These are phyloP conservation scores for Lissonota sp. DNA, from an alignment of 2,888 invertebrate genomes.

Conservation along the genomic window DNA sequence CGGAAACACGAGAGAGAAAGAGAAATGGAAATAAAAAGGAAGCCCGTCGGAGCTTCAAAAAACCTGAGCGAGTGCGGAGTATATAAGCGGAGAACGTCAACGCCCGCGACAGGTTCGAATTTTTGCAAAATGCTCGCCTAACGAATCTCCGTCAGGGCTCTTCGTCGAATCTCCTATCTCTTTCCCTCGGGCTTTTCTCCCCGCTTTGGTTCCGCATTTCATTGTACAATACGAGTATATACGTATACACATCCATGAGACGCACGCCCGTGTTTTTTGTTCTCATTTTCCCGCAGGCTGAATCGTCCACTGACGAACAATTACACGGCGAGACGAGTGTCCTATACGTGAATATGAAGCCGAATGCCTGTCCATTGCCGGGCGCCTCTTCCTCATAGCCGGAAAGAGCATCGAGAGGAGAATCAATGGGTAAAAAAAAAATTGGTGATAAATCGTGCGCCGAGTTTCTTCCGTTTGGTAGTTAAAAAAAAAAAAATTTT, in stretches of 20 bases:
- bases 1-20: constrained; percentile 44
- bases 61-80: constrained; percentile 40
- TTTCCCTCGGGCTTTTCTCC: constrained; percentile 9
- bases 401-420: constrained; percentile 24
- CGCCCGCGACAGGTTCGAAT: constrained; percentile 45
- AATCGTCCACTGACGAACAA: constrained; percentile 54
- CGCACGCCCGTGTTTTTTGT: constrained; percentile 51
- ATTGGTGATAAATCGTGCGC: constrained; percentile 42
- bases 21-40: constrained; percentile 41
- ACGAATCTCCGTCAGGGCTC: constrained; percentile 51
- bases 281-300: constrained; percentile 18
- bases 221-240: constrained; percentile 10
- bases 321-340: constrained; percentile 49
- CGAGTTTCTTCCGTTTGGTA: constrained; percentile 15
- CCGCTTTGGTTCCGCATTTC: constrained; percentile 6
- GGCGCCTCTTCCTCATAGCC: constrained; percentile 4
- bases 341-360: constrained; percentile 35
- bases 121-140: constrained; percentile 61
- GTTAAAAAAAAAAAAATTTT: background rate
- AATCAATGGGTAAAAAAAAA: constrained; percentile 32
- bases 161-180: constrained; percentile 37
- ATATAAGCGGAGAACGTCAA: constrained; percentile 31
- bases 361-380: constrained; percentile 10
- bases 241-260: constrained; percentile 9
- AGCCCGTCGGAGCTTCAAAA: constrained; percentile 46